Conservation (phyloP, 2,888 invertebrate species). For the Ethmia dodecea region DNA sequence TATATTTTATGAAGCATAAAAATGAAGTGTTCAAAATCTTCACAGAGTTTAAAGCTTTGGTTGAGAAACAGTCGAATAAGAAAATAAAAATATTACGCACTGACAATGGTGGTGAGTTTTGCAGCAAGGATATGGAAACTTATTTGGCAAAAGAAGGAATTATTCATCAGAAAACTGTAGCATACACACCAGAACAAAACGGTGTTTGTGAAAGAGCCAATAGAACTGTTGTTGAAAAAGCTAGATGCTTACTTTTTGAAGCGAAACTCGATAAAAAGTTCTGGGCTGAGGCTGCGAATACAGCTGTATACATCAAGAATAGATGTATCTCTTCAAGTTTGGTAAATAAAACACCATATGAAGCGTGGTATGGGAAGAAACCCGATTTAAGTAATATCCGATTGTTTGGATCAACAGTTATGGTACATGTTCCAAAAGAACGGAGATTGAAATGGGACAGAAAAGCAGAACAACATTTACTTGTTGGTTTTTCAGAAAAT, state of each 20-base stretch:
- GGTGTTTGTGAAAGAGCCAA: conserved; percentile 23
- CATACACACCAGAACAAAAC: conserved; percentile 25
- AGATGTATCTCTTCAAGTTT: conserved; percentile 8
- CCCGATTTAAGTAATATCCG: conserved; percentile 12
- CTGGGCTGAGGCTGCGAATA: not conserved
- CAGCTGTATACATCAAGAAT: conserved; percentile 4
- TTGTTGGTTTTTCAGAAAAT: conserved; percentile 15
- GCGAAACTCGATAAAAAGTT: not conserved
- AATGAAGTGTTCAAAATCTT: conserved; percentile 14
- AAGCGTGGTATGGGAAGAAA: conserved; percentile 15
- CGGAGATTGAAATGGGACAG: conserved; percentile 12
- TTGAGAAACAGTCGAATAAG: conserved; percentile 15
- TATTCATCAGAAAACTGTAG: conserved; percentile 16
- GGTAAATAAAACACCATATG: conserved; percentile 17
- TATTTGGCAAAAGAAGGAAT: conserved; percentile 17
- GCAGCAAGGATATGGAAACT: conserved; percentile 17
- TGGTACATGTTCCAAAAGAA: conserved; percentile 18
- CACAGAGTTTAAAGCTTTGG: conserved; percentile 10
- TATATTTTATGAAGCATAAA: conserved; percentile 15
- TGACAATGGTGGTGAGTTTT: too few relatives aligned
- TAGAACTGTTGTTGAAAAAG: conserved; percentile 18
- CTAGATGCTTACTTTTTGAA: conserved; percentile 1
- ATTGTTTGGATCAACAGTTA: conserved; percentile 13
- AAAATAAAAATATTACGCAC: conserved; percentile 16
- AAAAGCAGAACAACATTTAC: conserved; percentile 13